A percentile compares a stretch with the other conserved stretches of the same genome.
Evolutionary conservation across 2,888 invertebrate genomes (phyloP).

Genomic region (Clunio marinus): DNA sequence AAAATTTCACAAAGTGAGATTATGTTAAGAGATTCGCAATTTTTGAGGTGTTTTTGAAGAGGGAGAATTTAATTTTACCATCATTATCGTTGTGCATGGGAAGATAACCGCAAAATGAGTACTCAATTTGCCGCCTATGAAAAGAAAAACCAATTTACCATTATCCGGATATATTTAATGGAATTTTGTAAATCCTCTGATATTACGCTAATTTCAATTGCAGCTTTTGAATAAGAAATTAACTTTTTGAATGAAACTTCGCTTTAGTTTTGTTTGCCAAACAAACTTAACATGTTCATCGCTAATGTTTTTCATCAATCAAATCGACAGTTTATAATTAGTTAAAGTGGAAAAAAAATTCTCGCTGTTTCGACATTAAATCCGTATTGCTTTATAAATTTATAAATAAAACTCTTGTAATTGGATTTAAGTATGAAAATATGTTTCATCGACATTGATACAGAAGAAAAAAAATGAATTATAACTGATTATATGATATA

Average conservation of each 20-base stretch:
- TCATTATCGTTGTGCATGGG: not conserved
- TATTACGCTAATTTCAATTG: slow-evolving; percentile 35
- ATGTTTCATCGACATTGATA: not conserved
- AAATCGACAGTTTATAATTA: slow-evolving; percentile 7
- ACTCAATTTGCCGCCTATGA: not conserved
- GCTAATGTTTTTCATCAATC: slow-evolving; percentile 31
- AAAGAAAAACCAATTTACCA: not conserved
- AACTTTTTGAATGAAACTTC: not conserved
- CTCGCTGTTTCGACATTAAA: too few relatives aligned
- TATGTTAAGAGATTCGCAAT: not conserved
- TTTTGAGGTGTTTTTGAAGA: not conserved
- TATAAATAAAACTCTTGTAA: not conserved
- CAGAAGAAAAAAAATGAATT: not conserved
- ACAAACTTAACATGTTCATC: slow-evolving; percentile 17
- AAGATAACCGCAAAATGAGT: not conserved
- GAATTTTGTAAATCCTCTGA: not conserved
- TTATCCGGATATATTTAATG: not conserved
- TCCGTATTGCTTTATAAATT: not conserved
- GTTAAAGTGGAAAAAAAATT: not conserved
- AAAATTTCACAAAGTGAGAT: not conserved
- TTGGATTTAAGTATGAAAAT: slow-evolving; percentile 4
- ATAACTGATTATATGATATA: slow-evolving; percentile 8
- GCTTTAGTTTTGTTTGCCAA: not conserved
- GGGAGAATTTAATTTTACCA: slow-evolving; percentile 10
- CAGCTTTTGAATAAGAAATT: not conserved